These are phyloP conservation scores for Numenius arquata DNA, from an alignment of 2,113 vertebrate genomes.

Conservation along the genomic window DNA sequence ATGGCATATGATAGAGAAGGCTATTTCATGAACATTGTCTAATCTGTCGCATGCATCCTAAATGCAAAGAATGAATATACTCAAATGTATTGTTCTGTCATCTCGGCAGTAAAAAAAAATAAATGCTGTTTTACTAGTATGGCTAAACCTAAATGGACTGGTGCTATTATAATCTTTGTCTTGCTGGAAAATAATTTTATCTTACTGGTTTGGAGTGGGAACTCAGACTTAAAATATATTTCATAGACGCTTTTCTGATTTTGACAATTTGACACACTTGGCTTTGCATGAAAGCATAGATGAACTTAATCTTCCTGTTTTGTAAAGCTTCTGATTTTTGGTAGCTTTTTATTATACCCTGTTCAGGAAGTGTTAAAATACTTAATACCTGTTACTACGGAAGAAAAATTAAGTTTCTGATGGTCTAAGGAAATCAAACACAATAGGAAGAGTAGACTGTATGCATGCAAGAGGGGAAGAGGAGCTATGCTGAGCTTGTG, in stretches of 20 bases:
- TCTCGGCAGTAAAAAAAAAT: not conserved
- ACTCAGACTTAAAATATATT: not conserved
- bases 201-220: not conserved
- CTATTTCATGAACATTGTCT: rapidly evolving
- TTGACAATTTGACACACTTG: not conserved
- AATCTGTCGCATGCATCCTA: not conserved
- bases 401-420: not conserved
- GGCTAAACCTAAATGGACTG: not conserved
- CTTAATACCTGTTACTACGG: not conserved
- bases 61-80: not conserved
- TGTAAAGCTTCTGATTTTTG: not conserved
- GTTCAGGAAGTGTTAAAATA: not conserved
- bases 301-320: not conserved
- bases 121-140: not conserved
- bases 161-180: not conserved
- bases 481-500: not conserved
- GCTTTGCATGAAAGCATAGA: not conserved
- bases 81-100: not conserved
- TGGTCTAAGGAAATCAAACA: not conserved
- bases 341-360: not conserved
- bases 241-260: not conserved
- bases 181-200: not conserved
- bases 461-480: not conserved
- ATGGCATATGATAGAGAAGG: not conserved
- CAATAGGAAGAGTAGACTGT: not conserved